Base-by-base conservation (phyloP, 2,888 invertebrate genomes). In the Parnassius apollo region DNA sequence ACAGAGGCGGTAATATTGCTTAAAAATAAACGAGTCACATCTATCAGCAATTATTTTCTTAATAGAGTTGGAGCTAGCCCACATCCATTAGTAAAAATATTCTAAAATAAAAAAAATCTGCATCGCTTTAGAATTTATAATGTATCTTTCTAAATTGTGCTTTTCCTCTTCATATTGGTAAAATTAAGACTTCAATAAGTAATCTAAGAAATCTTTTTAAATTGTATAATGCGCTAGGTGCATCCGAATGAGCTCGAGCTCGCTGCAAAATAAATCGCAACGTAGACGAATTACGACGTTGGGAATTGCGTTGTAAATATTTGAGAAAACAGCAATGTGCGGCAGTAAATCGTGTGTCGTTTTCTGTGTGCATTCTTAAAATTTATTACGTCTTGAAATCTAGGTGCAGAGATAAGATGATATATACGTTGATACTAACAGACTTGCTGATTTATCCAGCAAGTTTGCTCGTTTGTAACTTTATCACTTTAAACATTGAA, bases 241-340 rank as follows among this genome's bases (percentile, higher is more conserved):
- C 12, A 62, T 59, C 35, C 45, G 58, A 55, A 55, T 53, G 57
- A 53, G 48, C 58, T 46, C 53, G 9, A 58, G 57, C 25, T 65
- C 69, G 68, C 70, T 80, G 80, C 82, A 81, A 82, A 78, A 82
- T 83, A 79, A 77, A 83, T 82, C 74, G 76, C 75, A 73, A 73
- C 74, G 77, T 77, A 79, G 81, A 81, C 81, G 80, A 81, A 85
- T 77, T 81, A 76, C 78, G 71, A 77, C 74, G 69, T 66, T 68
- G 78, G 77, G 81, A 77, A 82, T 82, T 80, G 81, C 75, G 75
- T 76, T 75, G 76, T 83, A 80, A 81, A 83, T 83, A 82, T 81
- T 84, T 80, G 71, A 83, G 75, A 71, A 69, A 72, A 68, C 69
- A 65, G 69, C 71, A 75, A 74, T 69, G 72, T 70, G 68, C 60